Conservation (phyloP, 2,113 vertebrate genomes). For the Albula glossodonta region DNA sequence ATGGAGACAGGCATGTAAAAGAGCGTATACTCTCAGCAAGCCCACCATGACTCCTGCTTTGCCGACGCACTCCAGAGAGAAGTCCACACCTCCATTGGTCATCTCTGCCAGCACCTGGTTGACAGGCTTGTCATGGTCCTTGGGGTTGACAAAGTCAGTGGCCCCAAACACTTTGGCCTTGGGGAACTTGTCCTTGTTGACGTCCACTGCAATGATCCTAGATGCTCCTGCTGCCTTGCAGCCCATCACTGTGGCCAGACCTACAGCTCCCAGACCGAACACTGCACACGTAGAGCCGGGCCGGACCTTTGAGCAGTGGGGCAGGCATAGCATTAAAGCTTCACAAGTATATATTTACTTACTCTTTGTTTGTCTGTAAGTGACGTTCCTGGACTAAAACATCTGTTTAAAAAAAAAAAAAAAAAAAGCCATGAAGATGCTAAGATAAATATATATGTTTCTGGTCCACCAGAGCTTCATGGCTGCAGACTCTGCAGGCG, state of each 20-base stretch:
- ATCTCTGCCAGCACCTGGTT: slow-evolving; percentile 74
- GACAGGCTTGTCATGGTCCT: slow-evolving; percentile 64
- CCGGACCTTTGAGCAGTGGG: slow-evolving; percentile 72
- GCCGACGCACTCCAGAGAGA: slow-evolving; percentile 80
- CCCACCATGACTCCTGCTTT: slow-evolving; percentile 73
- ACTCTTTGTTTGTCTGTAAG: too few species aligned
- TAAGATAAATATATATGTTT: too few species aligned
- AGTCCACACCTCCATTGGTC: slow-evolving; percentile 78
- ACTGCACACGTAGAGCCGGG: slow-evolving; percentile 76
- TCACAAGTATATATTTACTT: too few species aligned
- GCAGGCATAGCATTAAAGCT: background rate
- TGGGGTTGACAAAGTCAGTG: slow-evolving; percentile 80
- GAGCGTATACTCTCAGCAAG: background rate
- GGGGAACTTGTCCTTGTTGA: slow-evolving; percentile 74
- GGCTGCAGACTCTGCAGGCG: too few species aligned
- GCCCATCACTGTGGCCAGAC: slow-evolving; percentile 77
- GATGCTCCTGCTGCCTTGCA: slow-evolving; percentile 73
- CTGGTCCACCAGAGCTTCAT: too few species aligned
- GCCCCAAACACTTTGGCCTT: slow-evolving; percentile 72
- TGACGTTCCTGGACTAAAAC: too few species aligned
- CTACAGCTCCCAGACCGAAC: slow-evolving; percentile 81
- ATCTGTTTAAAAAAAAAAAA: too few species aligned
- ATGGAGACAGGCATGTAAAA: background rate
- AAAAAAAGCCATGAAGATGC: too few species aligned
- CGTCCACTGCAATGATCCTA: slow-evolving; percentile 77